Base-by-base conservation (phyloP, 2,113 vertebrate species). In the Riparia riparia region DNA sequence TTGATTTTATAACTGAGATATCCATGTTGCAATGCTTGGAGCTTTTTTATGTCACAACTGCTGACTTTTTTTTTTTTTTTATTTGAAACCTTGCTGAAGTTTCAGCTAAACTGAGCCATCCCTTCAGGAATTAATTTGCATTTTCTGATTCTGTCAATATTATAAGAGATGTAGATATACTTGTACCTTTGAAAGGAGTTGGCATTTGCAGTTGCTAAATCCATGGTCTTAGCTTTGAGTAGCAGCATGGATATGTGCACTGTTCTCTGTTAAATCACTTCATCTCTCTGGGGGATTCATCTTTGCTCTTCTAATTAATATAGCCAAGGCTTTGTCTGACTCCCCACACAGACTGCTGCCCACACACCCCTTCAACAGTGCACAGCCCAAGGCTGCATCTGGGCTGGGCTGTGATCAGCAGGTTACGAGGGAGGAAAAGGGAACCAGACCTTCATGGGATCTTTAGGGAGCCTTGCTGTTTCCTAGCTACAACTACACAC, bases 331-430 rank as follows among this genome's bases (percentile, higher is more conserved):
- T 77, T 50, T 90, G 41, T 16, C 26, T 87, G 73, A 56, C 31
- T 81, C 22, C 31, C 26, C 57, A 10, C 2, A 0, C 12, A 2
- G 4, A 9, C 82, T 73, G 60, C 47, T 90, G 54, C 61, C 24
- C 1, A 4, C 37, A 42, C 0, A 0, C 16, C 41, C 39, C 65
- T 60, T 64, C 5, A 1, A 1, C 44, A 14, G 17, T 19, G 34
- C 50, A 6, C 1, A 4, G 39, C 21, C 58, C 45, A 31, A 64
- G 69, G 68, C 76, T 83, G 49, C 49, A 65, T 0, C 19, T 12
- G 42, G 37, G 15, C 42, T 1, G 3, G 6, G 29, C 34, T 74
- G 14, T 32, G 1, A 51, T 34, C 51, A 21, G 25, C 14, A 18
- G 1, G 0, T 45, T 53, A 14, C 41, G 37, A 13, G 2, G 2